Conservation (phyloP, 2,113 vertebrate species). For the Nanorana parkeri region DNA sequence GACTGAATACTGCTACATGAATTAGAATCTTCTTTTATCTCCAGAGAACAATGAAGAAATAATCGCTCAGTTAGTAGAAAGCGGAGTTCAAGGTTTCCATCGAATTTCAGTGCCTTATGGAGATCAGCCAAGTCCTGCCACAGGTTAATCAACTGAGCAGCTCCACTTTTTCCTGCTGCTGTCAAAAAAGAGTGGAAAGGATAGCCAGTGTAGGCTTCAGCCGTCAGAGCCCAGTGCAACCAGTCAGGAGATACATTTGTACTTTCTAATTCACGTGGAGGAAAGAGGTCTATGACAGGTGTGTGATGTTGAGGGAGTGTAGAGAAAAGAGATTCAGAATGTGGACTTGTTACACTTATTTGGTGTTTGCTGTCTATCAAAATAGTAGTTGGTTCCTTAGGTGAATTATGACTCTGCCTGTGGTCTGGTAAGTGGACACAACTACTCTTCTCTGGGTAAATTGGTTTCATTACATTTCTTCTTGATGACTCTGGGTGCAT, state of each 20-base stretch:
- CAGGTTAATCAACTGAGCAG: constrained; percentile 67
- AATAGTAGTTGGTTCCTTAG: not conserved
- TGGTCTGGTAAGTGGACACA: not conserved
- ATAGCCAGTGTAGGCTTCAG: constrained; percentile 65
- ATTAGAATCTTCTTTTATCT: constrained; percentile 30
- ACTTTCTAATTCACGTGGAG: not conserved
- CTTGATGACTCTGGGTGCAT: not conserved
- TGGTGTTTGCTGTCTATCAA: not conserved
- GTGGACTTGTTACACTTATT: too few species aligned
- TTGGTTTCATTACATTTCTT: not conserved
- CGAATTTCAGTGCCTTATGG: constrained; percentile 60
- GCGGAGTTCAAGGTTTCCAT: constrained; percentile 64
- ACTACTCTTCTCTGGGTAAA: not conserved
- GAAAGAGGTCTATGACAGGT: not conserved
- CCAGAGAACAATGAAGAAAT: constrained; percentile 66
- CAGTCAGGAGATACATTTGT: constrained; percentile 57
- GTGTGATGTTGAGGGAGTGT: not conserved
- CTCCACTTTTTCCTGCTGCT: constrained; percentile 20
- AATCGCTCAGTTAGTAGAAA: constrained; percentile 64
- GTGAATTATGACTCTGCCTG: not conserved
- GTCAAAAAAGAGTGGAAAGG: constrained; percentile 70
- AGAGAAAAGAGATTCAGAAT: not conserved
- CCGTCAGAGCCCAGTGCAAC: constrained; percentile 71
- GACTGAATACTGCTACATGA: constrained; percentile 56
- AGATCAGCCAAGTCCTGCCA: constrained; percentile 73